A percentile compares a stretch with the other conserved stretches of the same genome.
These are phyloP conservation scores for Aplodontia rufa DNA, from an alignment of 2,113 vertebrate genomes.

Conservation along the genomic window DNA sequence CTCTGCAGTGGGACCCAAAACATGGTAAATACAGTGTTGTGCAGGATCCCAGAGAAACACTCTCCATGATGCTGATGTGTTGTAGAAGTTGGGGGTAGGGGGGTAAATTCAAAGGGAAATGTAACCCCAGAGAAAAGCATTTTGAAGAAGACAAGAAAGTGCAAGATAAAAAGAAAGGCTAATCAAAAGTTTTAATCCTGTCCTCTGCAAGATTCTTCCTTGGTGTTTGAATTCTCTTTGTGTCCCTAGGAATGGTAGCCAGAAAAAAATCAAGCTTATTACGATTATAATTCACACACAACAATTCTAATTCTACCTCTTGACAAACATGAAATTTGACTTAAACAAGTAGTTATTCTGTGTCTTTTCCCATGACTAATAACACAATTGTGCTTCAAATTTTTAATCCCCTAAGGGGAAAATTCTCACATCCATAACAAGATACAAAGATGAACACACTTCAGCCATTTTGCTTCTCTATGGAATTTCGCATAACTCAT, in stretches of 20 bases:
- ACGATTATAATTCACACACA: fast-evolving
- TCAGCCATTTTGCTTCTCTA: neutral
- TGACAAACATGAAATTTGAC: neutral
- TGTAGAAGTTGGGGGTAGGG: too few relatives aligned
- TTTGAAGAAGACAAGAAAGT: neutral
- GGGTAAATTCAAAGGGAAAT: neutral
- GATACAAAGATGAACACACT: neutral
- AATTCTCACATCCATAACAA: neutral
- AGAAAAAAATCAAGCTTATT: neutral
- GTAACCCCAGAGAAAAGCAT: neutral
- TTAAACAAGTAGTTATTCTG: too few relatives aligned
- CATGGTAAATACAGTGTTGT: too few relatives aligned
- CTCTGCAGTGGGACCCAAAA: too few relatives aligned
- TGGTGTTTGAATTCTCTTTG: fast-evolving
- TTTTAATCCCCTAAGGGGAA: neutral
- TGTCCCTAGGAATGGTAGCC: fast-evolving
- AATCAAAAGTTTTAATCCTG: too few relatives aligned
- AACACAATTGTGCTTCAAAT: neutral
- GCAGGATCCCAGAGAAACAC: neutral
- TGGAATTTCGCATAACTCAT: too few relatives aligned
- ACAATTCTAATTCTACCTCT: neutral
- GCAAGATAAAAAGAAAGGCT: neutral
- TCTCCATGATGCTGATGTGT: too few relatives aligned
- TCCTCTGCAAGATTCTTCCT: neutral
- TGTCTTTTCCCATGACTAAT: neutral